Evolutionary conservation across 2,113 vertebrate genomes (phyloP).

Genomic region (Austrofundulus limnaeus): DNA sequence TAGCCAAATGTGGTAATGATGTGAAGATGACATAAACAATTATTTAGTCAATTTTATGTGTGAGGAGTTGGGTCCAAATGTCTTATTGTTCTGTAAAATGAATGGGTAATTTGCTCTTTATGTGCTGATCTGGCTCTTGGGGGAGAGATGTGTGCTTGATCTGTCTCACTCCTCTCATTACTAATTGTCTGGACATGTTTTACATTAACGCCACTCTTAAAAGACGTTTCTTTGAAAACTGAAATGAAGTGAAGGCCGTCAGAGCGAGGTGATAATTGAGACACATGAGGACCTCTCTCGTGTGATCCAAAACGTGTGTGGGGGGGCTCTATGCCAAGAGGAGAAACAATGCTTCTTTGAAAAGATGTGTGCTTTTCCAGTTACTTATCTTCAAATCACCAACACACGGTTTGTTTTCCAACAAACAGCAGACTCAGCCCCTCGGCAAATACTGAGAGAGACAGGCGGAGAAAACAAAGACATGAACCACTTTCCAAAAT

Average conservation of each 20-base stretch:
- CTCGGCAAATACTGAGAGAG: conserved; percentile 40
- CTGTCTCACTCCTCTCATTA: conserved; percentile 20
- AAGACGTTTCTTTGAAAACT: conserved; percentile 16
- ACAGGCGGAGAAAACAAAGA: conserved; percentile 30
- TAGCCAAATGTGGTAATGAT: not conserved
- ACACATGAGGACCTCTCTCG: conserved; percentile 67
- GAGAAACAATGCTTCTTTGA: conserved; percentile 11
- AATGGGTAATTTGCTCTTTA: not conserved
- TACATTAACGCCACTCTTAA: conserved; percentile 42
- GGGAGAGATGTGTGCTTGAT: conserved; percentile 26
- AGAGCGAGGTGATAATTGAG: conserved; percentile 64
- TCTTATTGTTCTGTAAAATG: not conserved
- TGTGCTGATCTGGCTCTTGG: conserved; percentile 2
- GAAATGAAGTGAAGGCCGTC: conserved; percentile 28
- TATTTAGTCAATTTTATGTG: not conserved
- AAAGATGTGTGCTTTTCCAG: conserved; percentile 30
- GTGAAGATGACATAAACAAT: not conserved
- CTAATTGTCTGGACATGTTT: conserved; percentile 55
- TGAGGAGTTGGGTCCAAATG: not conserved
- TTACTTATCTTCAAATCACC: conserved; percentile 49
- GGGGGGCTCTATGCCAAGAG: conserved; percentile 11
- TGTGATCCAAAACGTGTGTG: conserved; percentile 13
- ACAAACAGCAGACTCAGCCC: conserved; percentile 38
- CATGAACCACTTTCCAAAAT: conserved; percentile 12
- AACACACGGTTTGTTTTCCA: conserved; percentile 40